These are phyloP conservation scores for Plecotus auritus DNA, from an alignment of 2,113 vertebrate genomes.

Conservation along the genomic window DNA sequence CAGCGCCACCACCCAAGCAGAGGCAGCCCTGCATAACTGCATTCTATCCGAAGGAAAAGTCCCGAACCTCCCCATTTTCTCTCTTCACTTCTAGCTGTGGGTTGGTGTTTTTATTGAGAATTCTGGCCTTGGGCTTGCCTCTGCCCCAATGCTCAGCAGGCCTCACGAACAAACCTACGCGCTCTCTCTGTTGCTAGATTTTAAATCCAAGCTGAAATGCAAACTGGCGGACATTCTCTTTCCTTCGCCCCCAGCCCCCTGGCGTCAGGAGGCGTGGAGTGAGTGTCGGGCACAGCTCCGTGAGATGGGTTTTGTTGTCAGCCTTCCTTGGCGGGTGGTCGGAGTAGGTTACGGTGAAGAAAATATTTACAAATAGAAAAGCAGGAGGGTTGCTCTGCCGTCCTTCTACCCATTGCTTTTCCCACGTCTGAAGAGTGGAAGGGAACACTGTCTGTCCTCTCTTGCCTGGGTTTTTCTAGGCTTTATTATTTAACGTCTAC, in stretches of 20 bases:
- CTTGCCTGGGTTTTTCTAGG: not conserved
- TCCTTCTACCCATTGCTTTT: not conserved
- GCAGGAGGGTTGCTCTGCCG: not conserved
- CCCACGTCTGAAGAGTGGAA: not conserved
- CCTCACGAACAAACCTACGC: not conserved
- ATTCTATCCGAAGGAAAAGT: not conserved
- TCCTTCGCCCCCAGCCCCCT: accelerated
- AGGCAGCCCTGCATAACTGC: not conserved
- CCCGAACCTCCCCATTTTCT: not conserved
- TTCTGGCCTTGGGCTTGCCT: not conserved
- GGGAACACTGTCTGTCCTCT: not conserved
- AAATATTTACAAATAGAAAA: not conserved
- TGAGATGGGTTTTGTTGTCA: not conserved
- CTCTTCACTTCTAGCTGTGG: not conserved
- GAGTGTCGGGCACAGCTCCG: not conserved
- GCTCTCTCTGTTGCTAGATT: not conserved
- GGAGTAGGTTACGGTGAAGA: not conserved
- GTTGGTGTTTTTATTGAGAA: not conserved
- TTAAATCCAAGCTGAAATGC: not conserved
- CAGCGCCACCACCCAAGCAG: not conserved
- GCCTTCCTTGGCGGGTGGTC: not conserved
- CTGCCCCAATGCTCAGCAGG: not conserved
- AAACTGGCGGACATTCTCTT: not conserved
- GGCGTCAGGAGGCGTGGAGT: not conserved
- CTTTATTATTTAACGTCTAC: not conserved